Evolutionary conservation across 2,113 vertebrate species (phyloP).

Genomic region (Lanius ludovicianus): DNA sequence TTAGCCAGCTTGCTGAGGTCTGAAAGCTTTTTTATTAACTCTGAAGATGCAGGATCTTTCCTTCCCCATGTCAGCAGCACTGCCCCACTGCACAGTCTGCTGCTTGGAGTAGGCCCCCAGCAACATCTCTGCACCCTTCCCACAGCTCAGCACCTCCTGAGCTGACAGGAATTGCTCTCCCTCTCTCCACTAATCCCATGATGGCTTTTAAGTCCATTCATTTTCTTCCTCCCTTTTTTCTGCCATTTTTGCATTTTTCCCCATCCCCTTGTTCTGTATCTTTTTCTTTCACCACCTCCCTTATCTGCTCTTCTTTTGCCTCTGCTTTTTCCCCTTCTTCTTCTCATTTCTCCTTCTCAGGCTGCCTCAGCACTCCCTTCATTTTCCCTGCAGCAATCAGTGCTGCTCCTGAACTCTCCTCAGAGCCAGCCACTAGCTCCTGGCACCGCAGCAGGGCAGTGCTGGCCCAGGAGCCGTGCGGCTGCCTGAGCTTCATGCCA

Average conservation of each 20-base stretch:
- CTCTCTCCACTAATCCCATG: not conserved
- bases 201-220: conserved; percentile 25
- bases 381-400: not conserved
- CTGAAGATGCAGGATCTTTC: not conserved
- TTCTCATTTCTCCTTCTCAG: not conserved
- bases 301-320: not conserved
- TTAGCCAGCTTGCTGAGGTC: conserved; percentile 56
- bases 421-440: conserved; percentile 54
- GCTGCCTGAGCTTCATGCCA: not conserved
- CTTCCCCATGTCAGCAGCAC: not conserved
- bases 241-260: not conserved
- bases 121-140: not conserved
- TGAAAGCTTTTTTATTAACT: conserved; percentile 63
- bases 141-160: rapidly evolving
- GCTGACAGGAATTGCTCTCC: not conserved
- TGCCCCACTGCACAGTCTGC: not conserved
- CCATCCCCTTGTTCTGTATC: not conserved
- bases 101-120: not conserved
- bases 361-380: not conserved
- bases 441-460: not conserved
- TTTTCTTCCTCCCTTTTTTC: conserved; percentile 11
- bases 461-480: not conserved
- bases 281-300: not conserved
- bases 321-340: not conserved
- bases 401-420: not conserved